Evolutionary conservation across 1,140 invertebrate genomes (phyloP), one percentile per base, ranked within the genome.

Genomic region (Panagrolaimus sp.): DNA sequence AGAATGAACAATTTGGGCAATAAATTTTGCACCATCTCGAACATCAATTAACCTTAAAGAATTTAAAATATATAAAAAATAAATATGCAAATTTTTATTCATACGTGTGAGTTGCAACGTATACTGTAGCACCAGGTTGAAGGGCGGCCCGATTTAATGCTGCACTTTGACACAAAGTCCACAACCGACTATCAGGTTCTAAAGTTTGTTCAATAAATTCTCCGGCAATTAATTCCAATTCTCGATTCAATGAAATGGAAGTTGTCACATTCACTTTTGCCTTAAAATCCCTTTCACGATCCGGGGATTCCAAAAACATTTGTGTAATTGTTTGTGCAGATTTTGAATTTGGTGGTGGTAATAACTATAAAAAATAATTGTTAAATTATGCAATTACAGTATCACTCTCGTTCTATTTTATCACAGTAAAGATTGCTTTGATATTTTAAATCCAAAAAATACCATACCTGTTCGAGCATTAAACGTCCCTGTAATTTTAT

Each of bases 191-290:
- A 44, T 77, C 77, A 4, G 77, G 17, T 52, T 77, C 46, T 8
- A 77, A 26, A 10, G 67, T n/a, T 65, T 71, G 68, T 52, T 77
- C 75, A 14, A 77, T 63, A 65, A 72, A 77, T 17, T 77, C 75
- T 0, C 75, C 75, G 0, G 77, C 77, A 21, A 73, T 43, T 43
- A 77, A 52, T 28, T 77, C 75, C 52, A 77, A 44, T 65, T 77
- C 75, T 12, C 75, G 71, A n/a, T 77, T 77, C 14, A 77, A 43
- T 0, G 77, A 75, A 45, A 77, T 70, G 44, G 77, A 79, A 10
- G 75, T 70, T 28, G 76, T 78, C 6, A 76, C 65, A 48, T 68
- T 79, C 10, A 76, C 73, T 68, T 70, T 73, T 28, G 75, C 75
- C 15, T 63, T 44, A 8, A 76, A 38, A 28, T 69, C 63, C 10